phyloP scores from a whole-genome alignment of 2,888 invertebrate genomes.

The Syrista parreyssii region DNA sequence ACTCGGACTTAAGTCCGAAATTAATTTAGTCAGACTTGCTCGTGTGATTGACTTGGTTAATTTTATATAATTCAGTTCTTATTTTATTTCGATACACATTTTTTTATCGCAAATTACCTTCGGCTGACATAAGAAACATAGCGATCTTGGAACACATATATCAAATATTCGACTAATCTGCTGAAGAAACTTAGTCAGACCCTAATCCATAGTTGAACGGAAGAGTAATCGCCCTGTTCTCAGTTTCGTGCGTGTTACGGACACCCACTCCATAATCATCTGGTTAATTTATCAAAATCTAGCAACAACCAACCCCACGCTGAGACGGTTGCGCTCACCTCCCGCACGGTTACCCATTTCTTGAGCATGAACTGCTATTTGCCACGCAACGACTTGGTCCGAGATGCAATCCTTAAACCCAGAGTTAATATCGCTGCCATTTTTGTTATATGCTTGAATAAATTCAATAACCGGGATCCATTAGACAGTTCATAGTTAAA shows the following conservation, averaged over 20 bases:
- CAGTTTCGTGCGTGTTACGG: slow-evolving; percentile 3
- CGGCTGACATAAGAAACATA: not conserved
- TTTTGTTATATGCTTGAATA: not conserved
- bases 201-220: not conserved
- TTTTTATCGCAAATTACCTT: not conserved
- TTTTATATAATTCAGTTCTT: not conserved
- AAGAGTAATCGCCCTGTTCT: not conserved
- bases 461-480: not conserved
- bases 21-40: not conserved
- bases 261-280: slow-evolving; percentile 2
- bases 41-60: not conserved
- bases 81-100: not conserved
- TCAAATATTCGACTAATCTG: not conserved
- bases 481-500: not conserved
- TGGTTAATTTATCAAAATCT: slow-evolving; percentile 10
- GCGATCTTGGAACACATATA: not conserved
- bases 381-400: not conserved
- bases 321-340: not conserved
- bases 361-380: not conserved
- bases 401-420: not conserved
- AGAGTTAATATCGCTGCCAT: not conserved
- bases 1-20: no score
- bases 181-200: not conserved
- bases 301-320: slow-evolving; percentile 4
- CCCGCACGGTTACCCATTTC: not conserved